Conservation (phyloP, 2,113 vertebrate genomes). For the Tychaedon coryphoeus region DNA sequence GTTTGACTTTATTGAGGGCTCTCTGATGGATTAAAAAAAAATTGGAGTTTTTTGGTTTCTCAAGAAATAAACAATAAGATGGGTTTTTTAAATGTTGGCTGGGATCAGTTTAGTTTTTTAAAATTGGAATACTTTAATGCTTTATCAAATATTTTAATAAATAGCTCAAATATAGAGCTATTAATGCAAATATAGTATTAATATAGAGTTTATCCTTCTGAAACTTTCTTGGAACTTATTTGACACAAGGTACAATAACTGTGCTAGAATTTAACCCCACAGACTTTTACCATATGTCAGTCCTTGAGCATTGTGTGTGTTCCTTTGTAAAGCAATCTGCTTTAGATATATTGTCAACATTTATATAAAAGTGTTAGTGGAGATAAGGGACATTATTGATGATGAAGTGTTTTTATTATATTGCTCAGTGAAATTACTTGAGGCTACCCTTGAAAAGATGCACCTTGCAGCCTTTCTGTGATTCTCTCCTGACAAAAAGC, state of each 20-base stretch:
- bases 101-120: neutral
- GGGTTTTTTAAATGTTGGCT: neutral
- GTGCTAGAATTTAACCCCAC: neutral
- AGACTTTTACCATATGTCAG: neutral
- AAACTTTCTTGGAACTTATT: neutral
- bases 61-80: neutral
- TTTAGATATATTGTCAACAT: neutral
- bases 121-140: neutral
- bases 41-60: accelerated
- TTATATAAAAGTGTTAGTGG: neutral
- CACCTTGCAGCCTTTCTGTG: neutral
- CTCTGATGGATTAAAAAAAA: neutral
- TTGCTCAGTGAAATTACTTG: neutral
- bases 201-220: neutral
- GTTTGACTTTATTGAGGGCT: neutral
- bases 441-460: neutral
- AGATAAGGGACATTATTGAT: neutral
- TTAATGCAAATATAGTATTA: neutral
- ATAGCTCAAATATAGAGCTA: neutral
- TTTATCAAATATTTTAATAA: neutral
- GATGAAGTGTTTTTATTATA: neutral
- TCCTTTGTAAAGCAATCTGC: neutral
- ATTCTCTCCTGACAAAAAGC: neutral
- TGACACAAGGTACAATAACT: neutral
- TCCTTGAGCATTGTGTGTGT: neutral